These are phyloP conservation scores for Caenorhabditis japonica DNA, from an alignment of 2,888 invertebrate genomes.

Conservation along the genomic window DNA sequence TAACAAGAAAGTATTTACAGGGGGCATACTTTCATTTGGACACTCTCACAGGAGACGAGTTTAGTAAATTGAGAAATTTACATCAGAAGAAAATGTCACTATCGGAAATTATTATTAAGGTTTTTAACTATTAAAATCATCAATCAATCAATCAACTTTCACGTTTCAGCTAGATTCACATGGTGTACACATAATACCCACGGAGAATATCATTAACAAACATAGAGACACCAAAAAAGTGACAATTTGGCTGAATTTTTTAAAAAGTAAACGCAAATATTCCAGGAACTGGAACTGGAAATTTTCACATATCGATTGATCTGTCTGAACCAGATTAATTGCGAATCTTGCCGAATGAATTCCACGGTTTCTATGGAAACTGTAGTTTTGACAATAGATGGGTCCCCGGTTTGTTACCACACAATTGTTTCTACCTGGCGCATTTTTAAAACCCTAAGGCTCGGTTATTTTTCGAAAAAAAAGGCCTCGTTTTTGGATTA, in stretches of 20 bases:
- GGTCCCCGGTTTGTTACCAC: no score
- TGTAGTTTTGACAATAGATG: conserved; percentile 46
- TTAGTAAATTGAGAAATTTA: conserved; percentile 58
- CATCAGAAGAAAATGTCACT: conserved; percentile 61
- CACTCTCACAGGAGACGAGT: conserved; percentile 63
- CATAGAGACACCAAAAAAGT: conserved; percentile 60
- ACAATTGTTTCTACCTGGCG: no score
- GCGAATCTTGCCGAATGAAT: conserved; percentile 60
- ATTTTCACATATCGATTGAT: conserved; percentile 54
- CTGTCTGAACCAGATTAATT: conserved; percentile 57
- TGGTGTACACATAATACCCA: conserved; percentile 64
- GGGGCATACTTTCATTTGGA: conserved; percentile 56
- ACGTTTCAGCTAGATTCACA: conserved; percentile 56
- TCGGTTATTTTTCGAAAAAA: no score
- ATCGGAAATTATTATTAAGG: conserved; percentile 48
- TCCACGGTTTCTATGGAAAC: conserved; percentile 53
- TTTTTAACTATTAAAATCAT: not conserved
- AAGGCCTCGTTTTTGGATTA: no score
- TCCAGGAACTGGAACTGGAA: conserved; percentile 58
- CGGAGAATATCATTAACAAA: conserved; percentile 51
- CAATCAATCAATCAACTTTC: conserved; percentile 15
- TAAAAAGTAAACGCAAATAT: not conserved
- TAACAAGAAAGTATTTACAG: conserved; percentile 34
- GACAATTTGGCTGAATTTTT: no score
- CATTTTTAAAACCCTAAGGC: no score